These are phyloP conservation scores for Linyphia triangularis DNA, from an alignment of 2,888 invertebrate genomes.

Conservation along the genomic window DNA sequence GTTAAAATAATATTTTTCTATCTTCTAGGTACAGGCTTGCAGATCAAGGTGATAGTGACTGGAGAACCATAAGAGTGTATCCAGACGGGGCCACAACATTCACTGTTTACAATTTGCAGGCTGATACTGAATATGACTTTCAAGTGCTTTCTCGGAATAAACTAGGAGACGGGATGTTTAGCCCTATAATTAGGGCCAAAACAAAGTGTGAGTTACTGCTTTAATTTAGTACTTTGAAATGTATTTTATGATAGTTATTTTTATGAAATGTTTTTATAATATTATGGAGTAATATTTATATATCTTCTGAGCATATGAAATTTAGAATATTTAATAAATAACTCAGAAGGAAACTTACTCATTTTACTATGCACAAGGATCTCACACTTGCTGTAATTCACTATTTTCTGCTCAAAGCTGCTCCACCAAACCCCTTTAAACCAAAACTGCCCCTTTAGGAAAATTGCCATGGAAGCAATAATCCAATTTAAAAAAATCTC, in stretches of 20 bases:
- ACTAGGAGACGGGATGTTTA: conserved; percentile 97
- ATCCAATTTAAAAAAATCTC: too few species aligned
- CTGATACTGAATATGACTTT: conserved; percentile 96
- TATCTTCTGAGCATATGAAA: too few species aligned
- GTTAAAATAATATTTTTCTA: neutral
- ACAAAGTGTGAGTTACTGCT: conserved; percentile 83
- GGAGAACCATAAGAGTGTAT: conserved; percentile 95
- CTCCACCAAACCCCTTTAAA: too few species aligned
- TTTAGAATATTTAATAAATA: too few species aligned
- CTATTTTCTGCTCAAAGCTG: too few species aligned
- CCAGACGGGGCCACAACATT: conserved; percentile 94
- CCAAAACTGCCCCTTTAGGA: too few species aligned
- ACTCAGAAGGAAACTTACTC: too few species aligned
- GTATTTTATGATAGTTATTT: neutral
- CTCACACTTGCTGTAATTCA: too few species aligned
- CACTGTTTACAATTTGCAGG: conserved; percentile 93
- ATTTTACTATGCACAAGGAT: too few species aligned
- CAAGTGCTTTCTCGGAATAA: conserved; percentile 97
- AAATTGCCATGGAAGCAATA: too few species aligned
- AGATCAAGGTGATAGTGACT: conserved; percentile 87
- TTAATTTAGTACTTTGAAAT: neutral
- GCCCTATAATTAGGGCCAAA: conserved; percentile 92
- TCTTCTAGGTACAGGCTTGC: conserved; percentile 87
- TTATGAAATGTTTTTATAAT: too few species aligned
- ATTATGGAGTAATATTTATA: too few species aligned